Percentiles rank a stretch among this genome's conserved stretches.
Evolutionary conservation across 2,113 vertebrate genomes (phyloP).

Genomic region (Neolamprologus cancellatus): DNA sequence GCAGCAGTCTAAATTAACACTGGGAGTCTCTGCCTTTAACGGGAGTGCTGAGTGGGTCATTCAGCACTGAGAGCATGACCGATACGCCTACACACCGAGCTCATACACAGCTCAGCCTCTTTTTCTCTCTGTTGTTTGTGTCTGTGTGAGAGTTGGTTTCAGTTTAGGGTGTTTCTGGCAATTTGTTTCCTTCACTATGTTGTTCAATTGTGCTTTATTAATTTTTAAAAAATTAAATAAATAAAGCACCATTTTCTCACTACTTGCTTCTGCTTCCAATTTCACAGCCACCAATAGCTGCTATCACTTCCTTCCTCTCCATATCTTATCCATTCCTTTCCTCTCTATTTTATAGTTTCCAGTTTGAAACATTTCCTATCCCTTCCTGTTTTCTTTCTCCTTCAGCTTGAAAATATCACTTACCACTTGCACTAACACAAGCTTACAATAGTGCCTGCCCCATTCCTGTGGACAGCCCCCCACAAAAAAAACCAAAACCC

Average conservation of each 20-base stretch:
- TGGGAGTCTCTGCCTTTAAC: background rate
- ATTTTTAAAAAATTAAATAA: background rate
- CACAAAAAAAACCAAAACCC: background rate
- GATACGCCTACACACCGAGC: slow-evolving; percentile 1
- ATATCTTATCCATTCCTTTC: background rate
- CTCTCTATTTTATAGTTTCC: slow-evolving; percentile 25
- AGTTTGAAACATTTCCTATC: slow-evolving; percentile 13
- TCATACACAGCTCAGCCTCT: background rate
- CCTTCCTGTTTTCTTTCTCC: background rate
- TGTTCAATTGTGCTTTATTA: background rate
- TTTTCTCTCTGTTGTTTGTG: background rate
- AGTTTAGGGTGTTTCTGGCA: background rate
- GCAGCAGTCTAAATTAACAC: background rate
- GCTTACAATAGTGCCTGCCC: background rate
- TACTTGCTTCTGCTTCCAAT: background rate
- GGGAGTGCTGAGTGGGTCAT: slow-evolving; percentile 41
- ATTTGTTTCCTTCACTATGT: background rate
- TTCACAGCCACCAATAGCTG: background rate
- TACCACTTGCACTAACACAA: background rate
- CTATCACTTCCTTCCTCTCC: slow-evolving; percentile 10
- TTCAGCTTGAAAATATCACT: slow-evolving; percentile 5
- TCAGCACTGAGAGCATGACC: background rate
- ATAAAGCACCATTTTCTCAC: background rate
- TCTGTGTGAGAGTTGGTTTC: background rate
- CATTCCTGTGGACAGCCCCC: background rate